phyloP scores from a whole-genome alignment of 2,888 invertebrate species.

The Poecilus cupreus region DNA sequence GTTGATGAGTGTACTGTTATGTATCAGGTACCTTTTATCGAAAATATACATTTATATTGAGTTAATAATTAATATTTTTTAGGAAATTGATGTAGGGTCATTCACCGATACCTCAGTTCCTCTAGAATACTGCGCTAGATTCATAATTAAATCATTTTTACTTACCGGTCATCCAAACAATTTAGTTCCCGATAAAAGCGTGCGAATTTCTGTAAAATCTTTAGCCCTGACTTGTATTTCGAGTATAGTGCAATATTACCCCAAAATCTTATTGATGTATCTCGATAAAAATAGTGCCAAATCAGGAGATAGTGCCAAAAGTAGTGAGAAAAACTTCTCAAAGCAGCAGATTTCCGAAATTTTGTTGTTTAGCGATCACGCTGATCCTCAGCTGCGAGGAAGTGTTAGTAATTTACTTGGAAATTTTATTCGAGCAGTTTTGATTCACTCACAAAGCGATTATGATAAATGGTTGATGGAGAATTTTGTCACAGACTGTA shows the following conservation, averaged over 20 bases:
- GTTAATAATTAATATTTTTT: constrained; percentile 59
- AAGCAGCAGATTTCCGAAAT: constrained; percentile 82
- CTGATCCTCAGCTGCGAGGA: constrained; percentile 89
- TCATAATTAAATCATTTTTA: constrained; percentile 84
- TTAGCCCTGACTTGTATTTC: constrained; percentile 88
- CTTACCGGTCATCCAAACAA: constrained; percentile 77
- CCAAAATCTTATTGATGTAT: constrained; percentile 81
- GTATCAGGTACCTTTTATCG: constrained; percentile 41
- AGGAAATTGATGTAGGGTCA: constrained; percentile 80
- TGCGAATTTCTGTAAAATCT: constrained; percentile 93
- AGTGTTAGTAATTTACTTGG: constrained; percentile 81
- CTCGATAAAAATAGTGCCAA: constrained; percentile 76
- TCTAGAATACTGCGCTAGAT: constrained; percentile 82
- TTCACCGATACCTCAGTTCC: constrained; percentile 80
- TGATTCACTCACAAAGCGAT: constrained; percentile 76
- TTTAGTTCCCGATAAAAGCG: constrained; percentile 82
- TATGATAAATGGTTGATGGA: constrained; percentile 75
- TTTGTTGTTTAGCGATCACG: constrained; percentile 81
- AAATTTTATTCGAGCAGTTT: constrained; percentile 78
- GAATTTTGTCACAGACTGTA: constrained; percentile 62
- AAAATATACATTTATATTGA: neutral
- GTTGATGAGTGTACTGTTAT: constrained; percentile 55
- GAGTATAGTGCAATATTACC: constrained; percentile 83
- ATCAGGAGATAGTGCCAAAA: constrained; percentile 64
- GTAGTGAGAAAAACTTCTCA: constrained; percentile 61